A percentile compares a stretch with the other conserved stretches of the same genome.
phyloP scores from a whole-genome alignment of 2,888 invertebrate species.

The Petrophora chlorosata region DNA sequence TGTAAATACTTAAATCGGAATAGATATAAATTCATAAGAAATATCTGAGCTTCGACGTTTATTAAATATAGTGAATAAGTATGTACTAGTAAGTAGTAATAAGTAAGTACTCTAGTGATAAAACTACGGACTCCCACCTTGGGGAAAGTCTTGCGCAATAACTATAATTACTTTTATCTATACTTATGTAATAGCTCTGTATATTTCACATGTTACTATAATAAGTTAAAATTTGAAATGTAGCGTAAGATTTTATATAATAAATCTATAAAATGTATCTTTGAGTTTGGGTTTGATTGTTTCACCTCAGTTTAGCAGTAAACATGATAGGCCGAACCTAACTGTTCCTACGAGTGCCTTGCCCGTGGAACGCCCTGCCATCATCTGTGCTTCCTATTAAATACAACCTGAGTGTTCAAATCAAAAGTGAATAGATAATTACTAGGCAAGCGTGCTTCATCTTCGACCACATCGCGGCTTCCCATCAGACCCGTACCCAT shows the following conservation, averaged over 20 bases:
- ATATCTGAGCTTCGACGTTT: conserved; percentile 83
- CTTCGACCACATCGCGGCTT: too few relatives aligned
- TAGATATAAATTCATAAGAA: conserved; percentile 74
- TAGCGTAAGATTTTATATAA: conserved; percentile 84
- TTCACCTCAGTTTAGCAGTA: not conserved
- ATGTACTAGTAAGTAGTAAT: too few relatives aligned
- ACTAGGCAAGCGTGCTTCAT: too few relatives aligned
- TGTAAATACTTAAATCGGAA: conserved; percentile 72
- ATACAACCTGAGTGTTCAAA: too few relatives aligned
- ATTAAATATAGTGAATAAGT: conserved; percentile 73
- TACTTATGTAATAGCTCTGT: conserved; percentile 77
- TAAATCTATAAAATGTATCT: conserved; percentile 82
- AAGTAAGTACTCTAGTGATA: conserved; percentile 74
- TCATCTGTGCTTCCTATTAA: too few relatives aligned
- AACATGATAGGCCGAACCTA: too few relatives aligned
- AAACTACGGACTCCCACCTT: conserved; percentile 61
- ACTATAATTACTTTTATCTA: conserved; percentile 80
- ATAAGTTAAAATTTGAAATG: conserved; percentile 77
- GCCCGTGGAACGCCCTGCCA: too few relatives aligned
- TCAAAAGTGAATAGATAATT: too few relatives aligned
- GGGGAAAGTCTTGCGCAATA: conserved; percentile 79
- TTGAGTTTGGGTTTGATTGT: conserved; percentile 63
- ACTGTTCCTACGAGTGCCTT: too few relatives aligned
- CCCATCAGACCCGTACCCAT: too few relatives aligned
- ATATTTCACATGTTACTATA: conserved; percentile 82